Base-by-base conservation (phyloP, 1,140 invertebrate species). In the Bradysia coprophila region DNA sequence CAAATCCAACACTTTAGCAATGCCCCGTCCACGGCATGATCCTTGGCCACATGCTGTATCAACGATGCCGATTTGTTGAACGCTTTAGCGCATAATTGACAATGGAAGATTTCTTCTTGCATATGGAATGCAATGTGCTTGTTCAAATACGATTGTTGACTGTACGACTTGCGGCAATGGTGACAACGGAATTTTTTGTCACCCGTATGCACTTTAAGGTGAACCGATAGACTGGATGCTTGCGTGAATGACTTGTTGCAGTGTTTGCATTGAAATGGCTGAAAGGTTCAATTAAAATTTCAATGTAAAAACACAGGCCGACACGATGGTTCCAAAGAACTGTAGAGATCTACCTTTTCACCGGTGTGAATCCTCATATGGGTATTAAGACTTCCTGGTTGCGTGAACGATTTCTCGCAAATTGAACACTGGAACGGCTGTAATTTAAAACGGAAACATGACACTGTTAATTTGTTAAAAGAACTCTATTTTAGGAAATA, bases 341-440 rank as follows among this genome's bases (percentile, higher is more conserved):
- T 28, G 4, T 19, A 32, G 6, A 41, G n/a, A n/a, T 21, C 19
- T 21, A 4, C n/a, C 6, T 57, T 55, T 23, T 63, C 61, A 5
- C 74, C 67, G 1, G 64, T 61, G 49, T 87, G 82, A 20, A 78
- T 78, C 28, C 75, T 73, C 66, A 88, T 74, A 52, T 93, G 90
- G 23, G 87, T 72, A 32, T 77, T 86, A 61, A 71, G 47, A 8
- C 64, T 64, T 21, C 71, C 73, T 48, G 73, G 74, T 63, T 75
- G 72, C 42, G 74, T 75, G 58, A 76, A 76, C 48, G 72, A 74
- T 61, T 75, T 75, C 59, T 71, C 69, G 63, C 74, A 77, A 50
- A 75, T 61, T 51, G 68, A 70, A 61, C 74, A 76, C 51, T 72
- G 66, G 59, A 76, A 78, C 44, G 70, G 69, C 13, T n/a, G n/a